Base-by-base conservation (phyloP, 2,797 vertebrate species). In the Sternarchorhynchus goeldii region DNA sequence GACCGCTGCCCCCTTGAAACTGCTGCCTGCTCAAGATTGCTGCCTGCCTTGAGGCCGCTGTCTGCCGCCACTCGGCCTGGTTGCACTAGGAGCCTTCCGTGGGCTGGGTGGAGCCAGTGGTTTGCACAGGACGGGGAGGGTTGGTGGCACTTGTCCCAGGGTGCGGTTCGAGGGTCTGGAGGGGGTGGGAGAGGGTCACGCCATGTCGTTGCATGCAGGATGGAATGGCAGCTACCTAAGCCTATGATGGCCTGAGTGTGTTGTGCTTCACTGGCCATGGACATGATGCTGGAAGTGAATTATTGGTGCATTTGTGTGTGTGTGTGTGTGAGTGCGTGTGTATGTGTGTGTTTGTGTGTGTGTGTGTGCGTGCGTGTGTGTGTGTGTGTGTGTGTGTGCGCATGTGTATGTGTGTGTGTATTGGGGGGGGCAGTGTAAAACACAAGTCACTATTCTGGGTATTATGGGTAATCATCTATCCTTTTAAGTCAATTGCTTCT, bases 11-110 rank as follows among this genome's bases (percentile, higher is more conserved):
- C 25, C 25, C 25, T 25, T 25, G 25, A 25, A 25, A 25, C 25
- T 89, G 87, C 62, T 90, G 89, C 87, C 87, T 76, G 78, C 18
- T 36, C 25, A 25, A 25, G 25, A 25, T 25, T 25, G 86, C 36
- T 80, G 88, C 89, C 82, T 85, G 45, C 45, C 3, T 10, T 2
- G 45, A 50, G 45, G 3, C 45, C 8, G 8, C 8, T 36, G 45
- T 12, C 45, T 50, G 45, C 45, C 1, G 45, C 45, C 45, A 12
- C 10, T 50, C 45, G 81, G 87, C 84, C 89, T 86, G 85, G 89
- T 92, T 91, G 91, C 91, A 90, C 88, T 89, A 88, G 86, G 88
- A 90, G 87, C 87, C 82, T 86, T 81, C 87, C 79, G 82, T 88
- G 25, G 81, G 89, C 86, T 83, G 80, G 83, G 71, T 12, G 90